phyloP scores from a whole-genome alignment of 2,888 invertebrate species.

The Strigamia maritima region DNA sequence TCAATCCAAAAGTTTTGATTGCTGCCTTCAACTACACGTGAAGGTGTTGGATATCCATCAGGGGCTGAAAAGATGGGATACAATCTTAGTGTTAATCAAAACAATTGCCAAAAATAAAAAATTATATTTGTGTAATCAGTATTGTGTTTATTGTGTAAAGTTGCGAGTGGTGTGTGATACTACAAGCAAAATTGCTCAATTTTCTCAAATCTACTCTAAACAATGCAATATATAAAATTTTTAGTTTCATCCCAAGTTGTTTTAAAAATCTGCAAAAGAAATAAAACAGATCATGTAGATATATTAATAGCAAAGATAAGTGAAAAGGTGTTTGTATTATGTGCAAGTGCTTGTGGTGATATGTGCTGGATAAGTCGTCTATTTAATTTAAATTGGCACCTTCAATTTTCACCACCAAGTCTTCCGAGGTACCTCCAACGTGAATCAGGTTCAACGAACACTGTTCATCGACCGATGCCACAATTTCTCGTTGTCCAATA shows the following conservation, averaged over 20 bases:
- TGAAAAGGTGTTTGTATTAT: background rate
- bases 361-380: background rate
- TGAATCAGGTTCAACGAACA: constrained; percentile 59
- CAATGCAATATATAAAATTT: background rate
- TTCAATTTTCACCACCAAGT: constrained; percentile 94
- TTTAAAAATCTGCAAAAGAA: constrained; percentile 15
- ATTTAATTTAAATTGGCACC: constrained; percentile 59
- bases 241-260: background rate
- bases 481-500: constrained; percentile 48
- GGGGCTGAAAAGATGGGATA: constrained; percentile 64
- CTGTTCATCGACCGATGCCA: constrained; percentile 57
- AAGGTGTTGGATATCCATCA: constrained; percentile 83
- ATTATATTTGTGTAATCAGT: background rate
- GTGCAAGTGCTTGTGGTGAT: background rate
- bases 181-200: background rate
- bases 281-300: background rate
- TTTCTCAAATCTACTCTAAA: background rate
- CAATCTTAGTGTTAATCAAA: background rate
- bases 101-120: background rate
- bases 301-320: background rate
- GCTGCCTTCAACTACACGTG: constrained; percentile 80
- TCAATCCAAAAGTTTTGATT: constrained; percentile 81
- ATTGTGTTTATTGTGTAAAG: background rate
- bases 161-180: background rate
- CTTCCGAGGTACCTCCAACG: constrained; percentile 76